A percentile compares a stretch with the other conserved stretches of the same genome.
Conservation (phyloP, 2,797 vertebrate genomes). For the Poliocrania exsul region DNA sequence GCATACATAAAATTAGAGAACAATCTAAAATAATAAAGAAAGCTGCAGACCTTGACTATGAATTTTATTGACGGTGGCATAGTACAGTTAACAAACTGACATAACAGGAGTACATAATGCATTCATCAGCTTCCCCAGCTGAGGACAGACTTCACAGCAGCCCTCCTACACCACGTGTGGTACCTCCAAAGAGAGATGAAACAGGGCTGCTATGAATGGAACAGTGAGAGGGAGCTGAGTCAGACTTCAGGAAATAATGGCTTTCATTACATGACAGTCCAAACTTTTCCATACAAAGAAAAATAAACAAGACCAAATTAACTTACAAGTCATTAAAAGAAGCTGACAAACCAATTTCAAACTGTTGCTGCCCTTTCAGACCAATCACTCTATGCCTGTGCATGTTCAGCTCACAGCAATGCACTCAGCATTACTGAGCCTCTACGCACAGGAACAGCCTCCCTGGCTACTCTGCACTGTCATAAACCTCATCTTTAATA, state of each 20-base stretch:
- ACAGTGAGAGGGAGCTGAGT: not conserved
- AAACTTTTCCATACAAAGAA: not conserved
- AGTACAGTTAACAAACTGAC: slow-evolving; percentile 25
- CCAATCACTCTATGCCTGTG: not conserved
- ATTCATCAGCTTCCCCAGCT: not conserved
- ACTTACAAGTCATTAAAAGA: not conserved
- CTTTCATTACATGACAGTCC: not conserved
- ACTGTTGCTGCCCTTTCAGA: not conserved
- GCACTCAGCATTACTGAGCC: not conserved
- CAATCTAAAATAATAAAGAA: slow-evolving; percentile 20
- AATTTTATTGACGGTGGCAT: slow-evolving; percentile 26
- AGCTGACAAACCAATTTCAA: not conserved
- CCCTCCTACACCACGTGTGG: not conserved
- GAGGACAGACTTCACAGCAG: slow-evolving; percentile 8
- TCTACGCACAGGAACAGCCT: not conserved
- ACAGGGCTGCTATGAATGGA: not conserved
- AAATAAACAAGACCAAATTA: slow-evolving; percentile 27
- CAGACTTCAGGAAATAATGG: not conserved
- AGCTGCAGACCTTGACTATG: not conserved
- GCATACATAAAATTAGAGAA: slow-evolving; percentile 19
- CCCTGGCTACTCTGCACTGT: not conserved
- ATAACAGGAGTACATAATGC: not conserved
- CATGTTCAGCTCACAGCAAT: not conserved
- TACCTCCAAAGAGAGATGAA: not conserved
- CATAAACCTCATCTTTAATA: not conserved